Evolutionary conservation across 1,140 invertebrate genomes (phyloP), one percentile per base, ranked within the genome.

Genomic region (Metaphire vulgaris): DNA sequence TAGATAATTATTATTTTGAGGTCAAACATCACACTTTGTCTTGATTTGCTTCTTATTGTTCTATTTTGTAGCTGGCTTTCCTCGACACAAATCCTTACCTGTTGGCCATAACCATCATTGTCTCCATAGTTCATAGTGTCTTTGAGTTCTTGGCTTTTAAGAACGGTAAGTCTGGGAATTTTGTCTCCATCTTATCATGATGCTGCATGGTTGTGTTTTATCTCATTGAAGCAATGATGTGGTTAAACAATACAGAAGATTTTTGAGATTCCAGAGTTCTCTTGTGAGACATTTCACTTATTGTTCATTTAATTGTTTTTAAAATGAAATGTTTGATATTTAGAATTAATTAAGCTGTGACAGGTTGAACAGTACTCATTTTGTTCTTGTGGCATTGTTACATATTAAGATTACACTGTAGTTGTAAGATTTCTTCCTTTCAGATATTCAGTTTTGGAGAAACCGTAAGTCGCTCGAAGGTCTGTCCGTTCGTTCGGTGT

Each of bases 91-190:
- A 96, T 85, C 95, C 96, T 0, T 97, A 97, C 85, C 88, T 99
- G 30, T 87, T 99, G 21, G 96, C 79, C 69, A 84, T 98, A 64
- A 99, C 98, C 16, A 90, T 99, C 74, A 88, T 91, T 76, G 92
- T 99, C 0, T 99, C 97, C 1, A 90, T 99, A 34, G 88, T 99
- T 1, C 98, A 99, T 87, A 98, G 93, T 80, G 90, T 99, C 69
- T 99, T 99, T 88, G 98, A 99, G 86, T 91, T 99, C 81, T 88
- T 99, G 33, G 97, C 98, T 72, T 99, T 99, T 86, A 99, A 99
- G 89, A 99, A 99, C 89, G 96, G 91, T 92, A 87, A 87, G 79
- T 75, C 34, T 56, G 30, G 28, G 31, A 26, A 30, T 74, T 29
- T 64, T 21, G 21, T 72, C 1, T 33, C 70, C 2, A 29, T 72